Conservation (phyloP, 1,140 invertebrate genomes). For the Scaptomyza montana region DNA sequence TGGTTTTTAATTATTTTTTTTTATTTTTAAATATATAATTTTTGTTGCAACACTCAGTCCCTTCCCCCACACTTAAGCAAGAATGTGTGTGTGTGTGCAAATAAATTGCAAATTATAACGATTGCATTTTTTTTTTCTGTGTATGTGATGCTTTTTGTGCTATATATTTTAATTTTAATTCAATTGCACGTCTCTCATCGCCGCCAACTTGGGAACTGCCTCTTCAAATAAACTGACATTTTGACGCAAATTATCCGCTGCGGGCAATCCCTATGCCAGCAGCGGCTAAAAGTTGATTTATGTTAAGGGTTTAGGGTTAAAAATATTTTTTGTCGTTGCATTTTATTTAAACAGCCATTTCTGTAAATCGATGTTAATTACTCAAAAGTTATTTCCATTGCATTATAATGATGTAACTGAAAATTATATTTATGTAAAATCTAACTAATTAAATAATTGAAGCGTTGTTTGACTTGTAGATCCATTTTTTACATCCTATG, state of each 20-base stretch:
- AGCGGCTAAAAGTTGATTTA: slow-evolving; percentile 12
- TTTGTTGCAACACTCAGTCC: slow-evolving; percentile 15
- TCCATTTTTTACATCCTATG: too few relatives aligned
- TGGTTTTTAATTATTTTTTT: slow-evolving; percentile 77
- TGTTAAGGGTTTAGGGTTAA: not conserved
- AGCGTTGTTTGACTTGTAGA: too few relatives aligned
- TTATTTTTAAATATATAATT: slow-evolving; percentile 76
- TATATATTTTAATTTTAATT: slow-evolving; percentile 77
- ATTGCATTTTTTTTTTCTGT: slow-evolving; percentile 37
- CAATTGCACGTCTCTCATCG: slow-evolving; percentile 68
- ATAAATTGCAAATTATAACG: slow-evolving; percentile 72
- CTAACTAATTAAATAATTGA: too few relatives aligned
- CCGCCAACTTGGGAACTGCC: slow-evolving; percentile 34
- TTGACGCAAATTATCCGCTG: slow-evolving; percentile 74
- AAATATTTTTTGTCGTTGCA: not conserved
- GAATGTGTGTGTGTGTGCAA: slow-evolving; percentile 11
- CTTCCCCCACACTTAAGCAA: not conserved
- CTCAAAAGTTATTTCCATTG: not conserved
- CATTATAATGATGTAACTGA: not conserved
- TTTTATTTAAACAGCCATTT: slow-evolving; percentile 6
- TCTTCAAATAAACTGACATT: slow-evolving; percentile 74
- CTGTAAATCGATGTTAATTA: not conserved
- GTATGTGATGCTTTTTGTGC: slow-evolving; percentile 34
- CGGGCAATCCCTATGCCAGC: slow-evolving; percentile 49
- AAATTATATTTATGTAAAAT: too few relatives aligned